phyloP scores from a whole-genome alignment of 2,113 vertebrate species.

The Cottus gobio region DNA sequence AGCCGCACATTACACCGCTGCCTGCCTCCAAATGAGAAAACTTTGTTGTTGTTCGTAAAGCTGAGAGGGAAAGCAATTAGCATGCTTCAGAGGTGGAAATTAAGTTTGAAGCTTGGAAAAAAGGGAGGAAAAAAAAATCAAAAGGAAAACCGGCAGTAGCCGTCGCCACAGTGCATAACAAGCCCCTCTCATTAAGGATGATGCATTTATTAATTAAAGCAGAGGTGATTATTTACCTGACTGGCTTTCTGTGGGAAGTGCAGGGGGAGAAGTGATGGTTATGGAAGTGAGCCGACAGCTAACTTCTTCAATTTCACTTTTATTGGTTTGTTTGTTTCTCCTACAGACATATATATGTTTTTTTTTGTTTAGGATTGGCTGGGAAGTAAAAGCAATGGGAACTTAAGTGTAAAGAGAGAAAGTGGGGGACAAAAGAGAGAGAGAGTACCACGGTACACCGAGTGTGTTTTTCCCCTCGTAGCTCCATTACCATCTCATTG shows the following conservation, averaged over 20 bases:
- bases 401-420: slow-evolving; percentile 1
- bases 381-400: slow-evolving; percentile 39
- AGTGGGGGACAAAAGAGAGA: neutral
- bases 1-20: slow-evolving; percentile 40
- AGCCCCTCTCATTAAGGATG: slow-evolving; percentile 60
- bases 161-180: slow-evolving; percentile 39
- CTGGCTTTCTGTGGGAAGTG: slow-evolving; percentile 31
- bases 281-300: slow-evolving; percentile 49
- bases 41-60: slow-evolving; percentile 49
- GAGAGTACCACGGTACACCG: slow-evolving; percentile 20
- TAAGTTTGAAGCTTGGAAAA: slow-evolving; percentile 52
- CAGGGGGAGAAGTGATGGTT: slow-evolving; percentile 46
- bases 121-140: slow-evolving; percentile 1
- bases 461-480: slow-evolving; percentile 23
- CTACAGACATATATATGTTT: slow-evolving; percentile 16
- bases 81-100: slow-evolving; percentile 65
- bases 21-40: slow-evolving; percentile 67
- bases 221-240: slow-evolving; percentile 61
- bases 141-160: slow-evolving; percentile 43
- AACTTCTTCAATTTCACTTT: slow-evolving; percentile 56
- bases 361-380: slow-evolving; percentile 34
- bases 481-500: slow-evolving; percentile 75
- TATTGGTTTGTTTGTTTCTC: slow-evolving; percentile 66
- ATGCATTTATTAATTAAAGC: slow-evolving; percentile 75
- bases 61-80: slow-evolving; percentile 50